Evolutionary conservation across 2,888 invertebrate genomes (phyloP).

Genomic region (Tineola bisselliella): DNA sequence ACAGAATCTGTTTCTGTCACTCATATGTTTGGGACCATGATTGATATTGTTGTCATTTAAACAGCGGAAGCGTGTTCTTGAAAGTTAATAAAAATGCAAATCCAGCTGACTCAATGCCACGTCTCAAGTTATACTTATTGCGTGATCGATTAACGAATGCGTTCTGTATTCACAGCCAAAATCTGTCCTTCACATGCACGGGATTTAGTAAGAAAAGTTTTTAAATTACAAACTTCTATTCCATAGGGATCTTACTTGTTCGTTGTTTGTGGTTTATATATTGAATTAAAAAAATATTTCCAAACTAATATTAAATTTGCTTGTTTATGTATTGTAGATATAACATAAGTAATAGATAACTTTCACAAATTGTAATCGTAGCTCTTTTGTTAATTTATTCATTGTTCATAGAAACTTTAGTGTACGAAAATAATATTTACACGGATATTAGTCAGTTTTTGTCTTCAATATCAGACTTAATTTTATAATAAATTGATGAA

Average conservation of each 20-base stretch:
- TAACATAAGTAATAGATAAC: no score
- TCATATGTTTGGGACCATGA: neutral
- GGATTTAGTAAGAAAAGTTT: neutral
- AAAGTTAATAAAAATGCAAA: conserved; percentile 7
- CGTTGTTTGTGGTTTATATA: neutral
- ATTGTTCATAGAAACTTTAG: no score
- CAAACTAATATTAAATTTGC: neutral
- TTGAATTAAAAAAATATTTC: neutral
- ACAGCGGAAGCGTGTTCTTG: neutral
- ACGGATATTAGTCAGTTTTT: no score
- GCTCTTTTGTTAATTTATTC: no score
- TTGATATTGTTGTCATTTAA: neutral
- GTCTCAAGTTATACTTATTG: neutral
- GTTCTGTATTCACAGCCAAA: neutral
- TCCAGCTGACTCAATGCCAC: neutral
- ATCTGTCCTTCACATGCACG: neutral
- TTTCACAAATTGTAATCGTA: no score
- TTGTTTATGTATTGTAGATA: no score
- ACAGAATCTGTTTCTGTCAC: neutral
- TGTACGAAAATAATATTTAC: no score
- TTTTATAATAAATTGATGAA: no score
- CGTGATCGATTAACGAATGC: neutral
- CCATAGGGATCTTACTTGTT: neutral
- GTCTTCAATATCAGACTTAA: no score
- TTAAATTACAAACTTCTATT: neutral